Conservation (phyloP, 2,797 vertebrate species). For the Triplophysa bombifrons region DNA sequence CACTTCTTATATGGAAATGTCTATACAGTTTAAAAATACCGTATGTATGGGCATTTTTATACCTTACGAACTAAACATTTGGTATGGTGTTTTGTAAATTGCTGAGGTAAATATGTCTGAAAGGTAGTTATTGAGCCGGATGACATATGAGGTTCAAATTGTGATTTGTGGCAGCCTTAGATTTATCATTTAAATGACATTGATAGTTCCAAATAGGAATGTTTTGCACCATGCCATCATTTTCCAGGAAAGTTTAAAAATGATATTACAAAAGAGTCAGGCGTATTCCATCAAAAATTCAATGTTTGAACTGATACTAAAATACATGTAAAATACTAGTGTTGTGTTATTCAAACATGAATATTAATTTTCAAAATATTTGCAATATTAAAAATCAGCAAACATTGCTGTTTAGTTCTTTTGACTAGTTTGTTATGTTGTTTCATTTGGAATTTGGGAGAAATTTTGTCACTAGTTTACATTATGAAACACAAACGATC, state of each 20-base stretch:
- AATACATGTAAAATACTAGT: too few species aligned
- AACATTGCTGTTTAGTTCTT: too few species aligned
- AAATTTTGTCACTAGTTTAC: too few species aligned
- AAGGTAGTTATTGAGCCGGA: not conserved
- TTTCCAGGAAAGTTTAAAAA: not conserved
- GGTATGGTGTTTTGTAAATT: not conserved
- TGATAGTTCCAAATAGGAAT: not conserved
- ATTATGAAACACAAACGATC: too few species aligned
- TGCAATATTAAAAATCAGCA: too few species aligned
- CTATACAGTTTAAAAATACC: constrained; percentile 5
- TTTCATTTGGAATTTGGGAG: too few species aligned
- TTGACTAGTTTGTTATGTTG: too few species aligned
- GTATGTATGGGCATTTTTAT: too few species aligned
- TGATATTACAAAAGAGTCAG: not conserved
- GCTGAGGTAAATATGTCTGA: not conserved
- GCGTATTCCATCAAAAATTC: too few species aligned
- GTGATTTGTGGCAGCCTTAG: not conserved
- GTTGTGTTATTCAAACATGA: too few species aligned
- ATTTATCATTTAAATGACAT: not conserved
- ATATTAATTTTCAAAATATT: too few species aligned
- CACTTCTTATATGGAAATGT: constrained; percentile 48
- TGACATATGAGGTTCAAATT: not conserved
- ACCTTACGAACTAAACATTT: not conserved
- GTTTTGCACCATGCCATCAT: not conserved
- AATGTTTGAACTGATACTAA: too few species aligned